These are phyloP conservation scores for Spicauda simplicius DNA, from an alignment of 2,888 invertebrate species.

Conservation along the genomic window DNA sequence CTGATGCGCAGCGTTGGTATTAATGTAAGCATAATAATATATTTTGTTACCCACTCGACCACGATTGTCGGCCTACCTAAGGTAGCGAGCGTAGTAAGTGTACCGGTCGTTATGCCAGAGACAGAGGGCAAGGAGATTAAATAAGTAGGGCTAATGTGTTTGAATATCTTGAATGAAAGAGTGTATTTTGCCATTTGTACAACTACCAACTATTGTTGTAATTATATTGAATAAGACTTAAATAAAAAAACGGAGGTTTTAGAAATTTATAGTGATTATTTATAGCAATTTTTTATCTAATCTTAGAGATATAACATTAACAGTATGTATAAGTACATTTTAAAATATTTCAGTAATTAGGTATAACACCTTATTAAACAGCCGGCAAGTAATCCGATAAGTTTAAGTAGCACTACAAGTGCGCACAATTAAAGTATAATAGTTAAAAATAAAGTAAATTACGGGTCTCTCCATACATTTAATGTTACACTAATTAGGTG, in stretches of 20 bases:
- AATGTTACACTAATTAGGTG: slow-evolving; percentile 39
- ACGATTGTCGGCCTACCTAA: no score
- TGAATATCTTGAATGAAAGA: no score
- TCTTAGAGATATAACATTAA: not conserved
- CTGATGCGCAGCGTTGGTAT: not conserved
- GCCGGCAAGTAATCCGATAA: not conserved
- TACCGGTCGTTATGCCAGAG: not conserved
- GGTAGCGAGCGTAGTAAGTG: not conserved
- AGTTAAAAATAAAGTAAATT: slow-evolving; percentile 10
- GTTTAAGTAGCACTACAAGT: slow-evolving; percentile 25
- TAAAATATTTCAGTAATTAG: not conserved
- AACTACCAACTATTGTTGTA: no score
- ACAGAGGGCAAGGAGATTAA: no score
- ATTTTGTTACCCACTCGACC: not conserved
- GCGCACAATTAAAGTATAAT: slow-evolving; percentile 25
- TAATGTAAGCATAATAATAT: not conserved
- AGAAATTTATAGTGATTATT: no score
- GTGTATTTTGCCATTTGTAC: no score
- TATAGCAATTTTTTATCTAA: no score
- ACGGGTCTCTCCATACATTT: slow-evolving; percentile 18
- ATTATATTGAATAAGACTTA: no score
- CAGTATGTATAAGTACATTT: not conserved
- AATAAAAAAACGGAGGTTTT: no score
- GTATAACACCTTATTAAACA: slow-evolving; percentile 3
- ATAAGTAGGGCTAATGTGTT: no score